Evolutionary conservation across 2,113 vertebrate species (phyloP).

Genomic region (Ciconia maguari): DNA sequence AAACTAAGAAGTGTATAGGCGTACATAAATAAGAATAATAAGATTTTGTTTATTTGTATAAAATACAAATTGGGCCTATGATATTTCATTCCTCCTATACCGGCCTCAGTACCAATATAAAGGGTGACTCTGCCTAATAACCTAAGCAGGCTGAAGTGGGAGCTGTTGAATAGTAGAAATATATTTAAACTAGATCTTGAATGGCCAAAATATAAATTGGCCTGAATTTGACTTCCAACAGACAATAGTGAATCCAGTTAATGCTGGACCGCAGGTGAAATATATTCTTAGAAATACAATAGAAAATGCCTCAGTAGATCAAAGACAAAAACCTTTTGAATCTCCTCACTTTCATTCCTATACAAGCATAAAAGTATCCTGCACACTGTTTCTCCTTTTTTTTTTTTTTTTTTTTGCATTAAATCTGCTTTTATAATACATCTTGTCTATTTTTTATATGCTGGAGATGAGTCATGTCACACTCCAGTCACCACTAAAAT

Average conservation of each 20-base stretch:
- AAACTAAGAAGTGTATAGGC: neutral
- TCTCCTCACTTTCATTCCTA: neutral
- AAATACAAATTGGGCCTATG: neutral
- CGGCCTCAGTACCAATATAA: neutral
- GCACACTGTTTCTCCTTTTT: neutral
- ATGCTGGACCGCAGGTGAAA: neutral
- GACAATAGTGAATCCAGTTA: neutral
- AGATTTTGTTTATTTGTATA: neutral
- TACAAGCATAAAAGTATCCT: neutral
- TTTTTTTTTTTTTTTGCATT: neutral
- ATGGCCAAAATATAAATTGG: neutral
- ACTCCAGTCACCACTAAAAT: conserved; percentile 42
- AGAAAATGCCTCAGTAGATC: neutral
- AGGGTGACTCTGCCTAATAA: neutral
- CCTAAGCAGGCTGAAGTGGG: neutral
- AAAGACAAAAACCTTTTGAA: neutral
- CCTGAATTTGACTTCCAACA: neutral
- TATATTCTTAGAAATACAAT: neutral
- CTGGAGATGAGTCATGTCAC: conserved; percentile 52
- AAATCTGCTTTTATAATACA: conserved; percentile 11
- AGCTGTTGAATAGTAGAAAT: neutral
- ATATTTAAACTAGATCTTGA: neutral
- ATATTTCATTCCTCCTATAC: neutral
- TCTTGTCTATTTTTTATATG: conserved; percentile 15
- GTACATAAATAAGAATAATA: neutral